Evolutionary conservation across 2,797 vertebrate species (phyloP).

Genomic region (Clarias platycephalus): DNA sequence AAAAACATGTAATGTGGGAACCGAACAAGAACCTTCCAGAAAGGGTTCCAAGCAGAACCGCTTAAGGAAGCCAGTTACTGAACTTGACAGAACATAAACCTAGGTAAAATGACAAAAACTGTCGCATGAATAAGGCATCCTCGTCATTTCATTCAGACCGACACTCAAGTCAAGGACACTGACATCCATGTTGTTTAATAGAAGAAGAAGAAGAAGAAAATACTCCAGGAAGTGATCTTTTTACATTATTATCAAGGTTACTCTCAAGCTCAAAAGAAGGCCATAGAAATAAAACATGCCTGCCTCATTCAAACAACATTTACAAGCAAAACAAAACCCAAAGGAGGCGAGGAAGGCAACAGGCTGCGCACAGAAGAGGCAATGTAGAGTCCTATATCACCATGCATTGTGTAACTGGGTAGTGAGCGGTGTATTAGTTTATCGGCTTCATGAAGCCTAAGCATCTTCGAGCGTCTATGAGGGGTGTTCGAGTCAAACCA

Average conservation of each 20-base stretch:
- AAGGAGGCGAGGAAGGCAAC: neutral
- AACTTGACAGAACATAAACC: neutral
- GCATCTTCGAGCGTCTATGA: neutral
- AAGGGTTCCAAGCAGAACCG: neutral
- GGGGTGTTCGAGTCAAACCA: no score
- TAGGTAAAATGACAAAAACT: neutral
- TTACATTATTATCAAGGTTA: slow-evolving; percentile 35
- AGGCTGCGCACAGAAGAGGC: slow-evolving; percentile 26
- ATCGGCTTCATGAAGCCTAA: neutral
- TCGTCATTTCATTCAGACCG: neutral
- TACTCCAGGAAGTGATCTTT: neutral
- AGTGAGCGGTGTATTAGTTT: neutral
- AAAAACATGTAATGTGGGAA: neutral
- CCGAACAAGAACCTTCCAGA: neutral
- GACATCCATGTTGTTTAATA: neutral
- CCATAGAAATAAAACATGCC: slow-evolving; percentile 17
- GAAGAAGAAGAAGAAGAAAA: slow-evolving; percentile 31
- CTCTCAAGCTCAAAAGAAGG: slow-evolving; percentile 14
- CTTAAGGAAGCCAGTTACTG: neutral
- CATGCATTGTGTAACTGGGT: slow-evolving; percentile 33
- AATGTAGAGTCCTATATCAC: neutral
- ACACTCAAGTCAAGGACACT: slow-evolving; percentile 14
- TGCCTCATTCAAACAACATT: slow-evolving; percentile 14
- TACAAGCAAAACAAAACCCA: slow-evolving; percentile 22
- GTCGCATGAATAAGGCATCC: neutral